A percentile compares a stretch with the other conserved stretches of the same genome.
Evolutionary conservation across 2,888 invertebrate species (phyloP).

Genomic region (Leucania comma): DNA sequence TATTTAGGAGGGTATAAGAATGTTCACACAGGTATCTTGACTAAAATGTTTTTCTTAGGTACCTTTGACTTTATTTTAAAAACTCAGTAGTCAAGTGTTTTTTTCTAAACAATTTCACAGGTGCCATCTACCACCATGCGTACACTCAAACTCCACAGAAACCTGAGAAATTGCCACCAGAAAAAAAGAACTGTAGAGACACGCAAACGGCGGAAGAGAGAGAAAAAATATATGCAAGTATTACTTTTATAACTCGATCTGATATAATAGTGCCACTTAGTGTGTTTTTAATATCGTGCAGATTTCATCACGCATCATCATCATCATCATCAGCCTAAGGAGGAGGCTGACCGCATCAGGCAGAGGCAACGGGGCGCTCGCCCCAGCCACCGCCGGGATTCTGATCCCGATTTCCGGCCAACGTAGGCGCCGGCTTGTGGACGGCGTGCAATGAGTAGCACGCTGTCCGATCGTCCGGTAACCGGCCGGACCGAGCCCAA

Average conservation of each 20-base stretch:
- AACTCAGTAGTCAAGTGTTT: not conserved
- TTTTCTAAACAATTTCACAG: constrained; percentile 71
- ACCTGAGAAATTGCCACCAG: constrained; percentile 86
- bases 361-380: no score
- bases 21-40: constrained; percentile 90
- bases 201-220: constrained; percentile 92
- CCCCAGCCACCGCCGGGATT: no score
- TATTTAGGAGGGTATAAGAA: constrained; percentile 96
- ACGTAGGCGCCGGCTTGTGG: no score
- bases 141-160: constrained; percentile 95
- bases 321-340: no score
- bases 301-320: no score
- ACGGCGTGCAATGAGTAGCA: no score
- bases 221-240: constrained; percentile 86
- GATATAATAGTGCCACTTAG: not conserved
- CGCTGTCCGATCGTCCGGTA: no score
- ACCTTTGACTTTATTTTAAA: not conserved
- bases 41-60: not conserved
- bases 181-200: constrained; percentile 90
- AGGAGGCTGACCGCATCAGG: no score
- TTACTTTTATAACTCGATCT: not conserved
- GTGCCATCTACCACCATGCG: constrained; percentile 94
- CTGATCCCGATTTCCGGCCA: no score
- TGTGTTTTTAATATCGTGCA: no score
- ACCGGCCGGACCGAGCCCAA: no score